A percentile compares a stretch with the other conserved stretches of the same genome.
Evolutionary conservation across 2,888 invertebrate species (phyloP).

Genomic region (Tipula helvola): DNA sequence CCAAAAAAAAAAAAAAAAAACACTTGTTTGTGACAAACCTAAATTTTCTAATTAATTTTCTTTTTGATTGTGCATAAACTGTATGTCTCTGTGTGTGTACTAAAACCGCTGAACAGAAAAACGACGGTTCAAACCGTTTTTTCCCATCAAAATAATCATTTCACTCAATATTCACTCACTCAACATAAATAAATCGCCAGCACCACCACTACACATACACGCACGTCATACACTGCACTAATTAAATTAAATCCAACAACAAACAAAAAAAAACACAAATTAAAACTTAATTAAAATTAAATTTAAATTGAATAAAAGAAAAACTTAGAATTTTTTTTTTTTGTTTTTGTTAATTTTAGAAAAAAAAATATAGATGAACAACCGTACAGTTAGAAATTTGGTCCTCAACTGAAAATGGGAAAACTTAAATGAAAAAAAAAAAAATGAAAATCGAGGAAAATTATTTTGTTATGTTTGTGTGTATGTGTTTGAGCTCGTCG

Average conservation of each 20-base stretch:
- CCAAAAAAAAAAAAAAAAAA: not conserved
- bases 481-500: not conserved
- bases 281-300: not conserved
- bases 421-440: not conserved
- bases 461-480: not conserved
- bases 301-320: not conserved
- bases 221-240: not conserved
- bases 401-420: not conserved
- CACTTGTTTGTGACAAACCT: not conserved
- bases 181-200: too few relatives aligned
- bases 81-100: not conserved
- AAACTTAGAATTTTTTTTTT: not conserved
- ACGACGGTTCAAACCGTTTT: not conserved
- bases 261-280: not conserved
- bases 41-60: not conserved
- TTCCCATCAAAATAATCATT: not conserved
- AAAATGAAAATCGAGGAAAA: not conserved
- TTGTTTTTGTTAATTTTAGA: not conserved
- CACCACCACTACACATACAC: not conserved
- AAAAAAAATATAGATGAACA: not conserved
- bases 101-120: not conserved
- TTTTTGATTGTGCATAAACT: not conserved
- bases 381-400: not conserved
- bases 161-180: not conserved
- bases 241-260: not conserved